A percentile compares a stretch with the other conserved stretches of the same genome.
Evolutionary conservation across 2,888 invertebrate genomes (phyloP).

Genomic region (Carcina quercana): DNA sequence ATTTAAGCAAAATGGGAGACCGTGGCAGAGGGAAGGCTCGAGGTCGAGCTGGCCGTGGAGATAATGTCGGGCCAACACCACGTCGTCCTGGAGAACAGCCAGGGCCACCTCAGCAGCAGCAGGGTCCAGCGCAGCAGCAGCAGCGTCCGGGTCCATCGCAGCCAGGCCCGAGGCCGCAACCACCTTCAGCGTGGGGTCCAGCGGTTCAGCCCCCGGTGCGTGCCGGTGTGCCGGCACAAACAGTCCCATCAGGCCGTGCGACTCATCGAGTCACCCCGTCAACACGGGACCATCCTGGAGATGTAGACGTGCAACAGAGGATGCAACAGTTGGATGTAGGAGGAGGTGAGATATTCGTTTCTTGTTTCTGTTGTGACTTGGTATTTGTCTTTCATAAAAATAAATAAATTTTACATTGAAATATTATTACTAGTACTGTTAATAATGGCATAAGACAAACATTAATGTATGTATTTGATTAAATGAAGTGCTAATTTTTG

Average conservation of each 20-base stretch:
- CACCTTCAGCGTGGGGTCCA: conserved; percentile 56
- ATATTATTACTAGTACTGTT: too few relatives aligned
- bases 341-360: too few relatives aligned
- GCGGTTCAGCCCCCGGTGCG: conserved; percentile 44
- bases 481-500: too few relatives aligned
- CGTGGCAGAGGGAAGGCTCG: conserved; percentile 53
- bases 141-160: conserved; percentile 15
- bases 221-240: conserved; percentile 42
- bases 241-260: conserved; percentile 44
- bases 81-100: conserved; percentile 34
- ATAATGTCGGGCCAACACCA: conserved; percentile 31
- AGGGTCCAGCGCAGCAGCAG: conserved; percentile 24
- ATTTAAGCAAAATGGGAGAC: conserved; percentile 21
- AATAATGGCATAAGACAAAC: too few relatives aligned
- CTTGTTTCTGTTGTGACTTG: too few relatives aligned
- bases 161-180: conserved; percentile 45
- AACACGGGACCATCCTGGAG: conserved; percentile 54
- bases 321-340: conserved; percentile 32
- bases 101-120: conserved; percentile 9
- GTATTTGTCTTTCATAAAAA: too few relatives aligned
- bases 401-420: too few relatives aligned
- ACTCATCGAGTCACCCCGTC: conserved; percentile 43
- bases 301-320: conserved; percentile 49
- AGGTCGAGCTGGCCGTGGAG: conserved; percentile 47
- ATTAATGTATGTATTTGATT: too few relatives aligned